These are phyloP conservation scores for Elgonia sp. DNA, from an alignment of 2,888 invertebrate genomes.

Conservation along the genomic window DNA sequence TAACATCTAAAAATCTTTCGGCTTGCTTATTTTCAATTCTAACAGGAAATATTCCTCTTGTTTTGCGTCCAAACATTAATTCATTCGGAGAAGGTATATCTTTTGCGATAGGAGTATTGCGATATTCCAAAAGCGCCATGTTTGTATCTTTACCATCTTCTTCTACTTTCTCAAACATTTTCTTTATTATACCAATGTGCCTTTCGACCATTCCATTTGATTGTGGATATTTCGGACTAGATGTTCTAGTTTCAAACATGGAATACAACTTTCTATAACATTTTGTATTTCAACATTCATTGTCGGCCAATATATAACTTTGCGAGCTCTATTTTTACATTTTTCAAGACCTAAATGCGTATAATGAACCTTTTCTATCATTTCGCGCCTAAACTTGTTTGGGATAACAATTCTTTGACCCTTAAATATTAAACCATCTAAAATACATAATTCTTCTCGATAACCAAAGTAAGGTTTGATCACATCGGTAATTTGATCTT, in stretches of 20 bases:
- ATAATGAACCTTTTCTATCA: slow-evolving; percentile 78
- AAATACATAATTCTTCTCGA: slow-evolving; percentile 45
- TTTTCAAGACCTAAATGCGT: slow-evolving; percentile 79
- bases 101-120: slow-evolving; percentile 75
- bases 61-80: slow-evolving; percentile 69
- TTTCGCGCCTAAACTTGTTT: slow-evolving; percentile 72
- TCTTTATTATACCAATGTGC: slow-evolving; percentile 32
- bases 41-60: slow-evolving; percentile 56
- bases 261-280: slow-evolving; percentile 61
- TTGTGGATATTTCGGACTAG: slow-evolving; percentile 25
- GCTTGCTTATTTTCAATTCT: neutral
- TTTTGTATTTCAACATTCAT: slow-evolving; percentile 78
- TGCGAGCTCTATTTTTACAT: slow-evolving; percentile 75
- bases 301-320: slow-evolving; percentile 78
- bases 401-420: slow-evolving; percentile 74
- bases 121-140: slow-evolving; percentile 75
- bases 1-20: neutral
- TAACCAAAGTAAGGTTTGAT: slow-evolving; percentile 61
- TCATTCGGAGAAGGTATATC: slow-evolving; percentile 73
- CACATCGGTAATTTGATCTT: slow-evolving; percentile 57
- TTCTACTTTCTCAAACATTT: slow-evolving; percentile 65
- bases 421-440: slow-evolving; percentile 71
- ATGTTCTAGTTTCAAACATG: slow-evolving; percentile 67
- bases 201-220: slow-evolving; percentile 21
- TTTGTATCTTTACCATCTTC: slow-evolving; percentile 66